These are phyloP conservation scores for Ascaphus truei DNA, from an alignment of 2,113 vertebrate species.

Conservation along the genomic window DNA sequence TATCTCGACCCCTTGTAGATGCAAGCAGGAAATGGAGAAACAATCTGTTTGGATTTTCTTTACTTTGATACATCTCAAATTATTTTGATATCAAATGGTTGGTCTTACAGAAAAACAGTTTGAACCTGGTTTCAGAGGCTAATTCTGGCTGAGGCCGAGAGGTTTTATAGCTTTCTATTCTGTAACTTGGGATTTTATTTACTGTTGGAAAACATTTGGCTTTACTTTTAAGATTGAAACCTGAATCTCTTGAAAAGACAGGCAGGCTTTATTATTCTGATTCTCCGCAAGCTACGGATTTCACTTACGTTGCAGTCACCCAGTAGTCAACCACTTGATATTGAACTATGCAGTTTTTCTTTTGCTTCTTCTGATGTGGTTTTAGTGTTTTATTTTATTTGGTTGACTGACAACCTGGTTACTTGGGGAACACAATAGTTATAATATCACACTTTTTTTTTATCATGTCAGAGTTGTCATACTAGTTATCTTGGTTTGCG, in stretches of 20 bases:
- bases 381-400: slow-evolving; percentile 27
- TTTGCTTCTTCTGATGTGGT: slow-evolving; percentile 36
- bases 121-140: slow-evolving; percentile 40
- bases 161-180: slow-evolving; percentile 30
- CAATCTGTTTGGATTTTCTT: not conserved
- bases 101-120: slow-evolving; percentile 40
- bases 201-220: slow-evolving; percentile 59
- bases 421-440: not conserved
- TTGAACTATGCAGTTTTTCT: slow-evolving; percentile 39
- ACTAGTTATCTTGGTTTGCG: too few relatives aligned
- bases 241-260: slow-evolving; percentile 54
- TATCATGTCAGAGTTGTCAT: too few relatives aligned
- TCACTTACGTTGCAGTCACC: slow-evolving; percentile 51
- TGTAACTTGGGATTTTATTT: slow-evolving; percentile 52
- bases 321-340: slow-evolving; percentile 45
- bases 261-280: slow-evolving; percentile 44
- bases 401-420: not conserved
- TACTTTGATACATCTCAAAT: not conserved
- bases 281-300: slow-evolving; percentile 46
- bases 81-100: slow-evolving; percentile 16
- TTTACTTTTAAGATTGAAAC: slow-evolving; percentile 64
- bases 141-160: slow-evolving; percentile 46
- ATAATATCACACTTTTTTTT: too few relatives aligned
- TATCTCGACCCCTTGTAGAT: too few relatives aligned
- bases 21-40: not conserved